Conservation (phyloP, 2,888 invertebrate species). For the Norana najaformis region DNA sequence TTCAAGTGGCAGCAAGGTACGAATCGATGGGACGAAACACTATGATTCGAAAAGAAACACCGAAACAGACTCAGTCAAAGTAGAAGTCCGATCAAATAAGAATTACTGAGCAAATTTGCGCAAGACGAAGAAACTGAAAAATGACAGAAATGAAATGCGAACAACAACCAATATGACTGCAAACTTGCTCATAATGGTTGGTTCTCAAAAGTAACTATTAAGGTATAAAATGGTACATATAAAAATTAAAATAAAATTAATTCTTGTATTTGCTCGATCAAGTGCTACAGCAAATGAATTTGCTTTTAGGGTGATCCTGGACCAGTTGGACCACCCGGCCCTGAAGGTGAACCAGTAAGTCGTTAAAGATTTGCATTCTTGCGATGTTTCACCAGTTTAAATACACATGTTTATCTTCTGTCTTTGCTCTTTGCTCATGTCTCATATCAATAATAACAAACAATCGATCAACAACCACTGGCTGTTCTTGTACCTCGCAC, state of each 20-base stretch:
- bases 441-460: neutral
- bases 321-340: slow-evolving; percentile 69
- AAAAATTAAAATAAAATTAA: neutral
- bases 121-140: too few species aligned
- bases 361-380: neutral
- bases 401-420: neutral
- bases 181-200: too few species aligned
- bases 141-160: too few species aligned
- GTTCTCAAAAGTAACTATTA: neutral
- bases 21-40: too few species aligned
- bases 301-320: slow-evolving; percentile 74
- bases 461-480: too few species aligned
- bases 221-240: neutral
- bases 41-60: too few species aligned
- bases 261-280: neutral
- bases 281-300: neutral
- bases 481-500: too few species aligned
- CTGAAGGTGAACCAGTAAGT: slow-evolving; percentile 41
- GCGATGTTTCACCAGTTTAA: neutral
- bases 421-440: neutral
- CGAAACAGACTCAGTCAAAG: too few species aligned
- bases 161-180: too few species aligned
- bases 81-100: too few species aligned
- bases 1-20: too few species aligned
- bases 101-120: too few species aligned